Evolutionary conservation across 2,797 vertebrate genomes (phyloP).

Genomic region (Rousettus madagascariensis): DNA sequence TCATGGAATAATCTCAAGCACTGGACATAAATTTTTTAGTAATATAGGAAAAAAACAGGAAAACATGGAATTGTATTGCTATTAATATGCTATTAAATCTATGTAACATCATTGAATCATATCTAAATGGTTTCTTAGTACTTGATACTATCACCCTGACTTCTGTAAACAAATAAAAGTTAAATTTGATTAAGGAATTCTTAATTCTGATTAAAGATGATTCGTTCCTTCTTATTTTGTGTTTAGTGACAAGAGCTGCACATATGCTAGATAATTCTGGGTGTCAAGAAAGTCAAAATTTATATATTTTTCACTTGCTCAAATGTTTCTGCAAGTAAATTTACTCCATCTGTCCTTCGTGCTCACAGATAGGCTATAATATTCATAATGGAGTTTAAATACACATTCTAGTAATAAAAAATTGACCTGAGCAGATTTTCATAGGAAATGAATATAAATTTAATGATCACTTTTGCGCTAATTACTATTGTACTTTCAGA

Average conservation of each 20-base stretch:
- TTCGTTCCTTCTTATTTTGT: constrained; percentile 50
- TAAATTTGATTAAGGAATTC: constrained; percentile 26
- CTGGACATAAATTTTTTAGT: neutral
- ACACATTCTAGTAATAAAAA: constrained; percentile 35
- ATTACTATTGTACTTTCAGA: constrained; percentile 32
- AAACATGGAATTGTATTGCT: neutral
- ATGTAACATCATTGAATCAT: neutral
- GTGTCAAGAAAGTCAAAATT: constrained; percentile 74
- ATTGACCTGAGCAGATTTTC: constrained; percentile 21
- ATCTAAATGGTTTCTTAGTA: neutral
- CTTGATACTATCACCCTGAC: constrained; percentile 1
- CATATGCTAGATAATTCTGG: constrained; percentile 63
- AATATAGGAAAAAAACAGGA: neutral
- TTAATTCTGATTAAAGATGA: constrained; percentile 55
- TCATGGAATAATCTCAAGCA: neutral
- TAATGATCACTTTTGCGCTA: constrained; percentile 63
- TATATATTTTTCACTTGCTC: constrained; percentile 71
- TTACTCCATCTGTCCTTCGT: constrained; percentile 74
- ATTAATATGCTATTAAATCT: neutral
- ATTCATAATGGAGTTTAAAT: constrained; percentile 12
- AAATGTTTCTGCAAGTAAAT: constrained; percentile 78
- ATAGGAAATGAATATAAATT: constrained; percentile 50
- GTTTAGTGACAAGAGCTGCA: constrained; percentile 65
- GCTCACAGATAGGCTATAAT: constrained; percentile 25
- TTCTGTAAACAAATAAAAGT: neutral